Evolutionary conservation across 2,888 invertebrate genomes (phyloP).

Genomic region (Nipponacmea schrenckii): DNA sequence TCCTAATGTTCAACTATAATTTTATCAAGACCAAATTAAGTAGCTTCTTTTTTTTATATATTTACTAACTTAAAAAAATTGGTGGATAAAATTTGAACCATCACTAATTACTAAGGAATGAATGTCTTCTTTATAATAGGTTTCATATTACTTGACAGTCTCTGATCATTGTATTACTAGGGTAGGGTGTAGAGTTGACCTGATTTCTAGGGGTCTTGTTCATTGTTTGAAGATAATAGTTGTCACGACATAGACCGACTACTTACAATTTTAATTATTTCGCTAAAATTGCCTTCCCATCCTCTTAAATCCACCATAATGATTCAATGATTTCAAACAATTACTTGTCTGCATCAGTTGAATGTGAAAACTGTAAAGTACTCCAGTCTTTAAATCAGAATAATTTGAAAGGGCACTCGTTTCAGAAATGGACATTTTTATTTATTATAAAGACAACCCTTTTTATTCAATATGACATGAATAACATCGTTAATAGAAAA

Average conservation of each 20-base stretch:
- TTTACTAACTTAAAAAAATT: background rate
- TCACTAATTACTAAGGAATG: constrained; percentile 3
- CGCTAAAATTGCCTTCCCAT: no score
- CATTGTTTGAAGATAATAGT: constrained; percentile 2
- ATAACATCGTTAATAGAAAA: no score
- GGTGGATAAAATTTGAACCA: constrained; percentile 3
- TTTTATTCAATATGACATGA: no score
- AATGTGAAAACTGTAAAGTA: no score
- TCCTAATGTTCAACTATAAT: constrained; percentile 2
- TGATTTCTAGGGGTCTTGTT: constrained; percentile 3
- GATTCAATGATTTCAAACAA: no score
- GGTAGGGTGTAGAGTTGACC: constrained; percentile 4
- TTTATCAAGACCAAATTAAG: constrained; percentile 5
- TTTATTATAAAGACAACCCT: no score
- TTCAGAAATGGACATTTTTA: no score
- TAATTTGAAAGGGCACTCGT: no score
- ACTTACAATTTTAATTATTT: constrained; percentile 8
- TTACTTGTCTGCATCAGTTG: no score
- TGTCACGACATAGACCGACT: constrained; percentile 7
- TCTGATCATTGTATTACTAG: background rate
- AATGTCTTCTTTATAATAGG: constrained; percentile 4
- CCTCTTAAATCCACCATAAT: no score
- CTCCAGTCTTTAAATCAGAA: no score
- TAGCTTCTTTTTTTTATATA: background rate
- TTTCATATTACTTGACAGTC: constrained; percentile 6